Conservation (phyloP, 1,140 invertebrate genomes). For the Lepeophtheirus salmonis region DNA sequence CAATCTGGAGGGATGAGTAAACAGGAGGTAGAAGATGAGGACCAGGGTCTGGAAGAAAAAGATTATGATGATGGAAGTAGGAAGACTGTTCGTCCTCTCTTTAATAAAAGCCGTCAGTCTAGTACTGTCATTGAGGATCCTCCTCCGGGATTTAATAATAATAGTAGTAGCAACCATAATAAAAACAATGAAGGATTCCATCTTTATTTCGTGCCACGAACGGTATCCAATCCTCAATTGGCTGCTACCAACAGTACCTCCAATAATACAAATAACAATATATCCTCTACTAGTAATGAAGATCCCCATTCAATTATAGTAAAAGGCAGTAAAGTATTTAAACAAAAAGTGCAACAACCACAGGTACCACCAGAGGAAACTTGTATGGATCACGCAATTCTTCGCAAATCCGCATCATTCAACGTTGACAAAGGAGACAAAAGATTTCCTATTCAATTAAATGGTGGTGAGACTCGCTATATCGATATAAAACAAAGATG, state of each 20-base stretch:
- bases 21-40: background rate
- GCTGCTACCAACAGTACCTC: background rate
- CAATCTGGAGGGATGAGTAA: background rate
- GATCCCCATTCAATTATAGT: background rate
- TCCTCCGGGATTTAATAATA: slow-evolving; percentile 7
- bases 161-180: too few species aligned
- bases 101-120: too few species aligned
- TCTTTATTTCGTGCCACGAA: background rate
- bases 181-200: too few species aligned
- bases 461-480: background rate
- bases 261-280: background rate
- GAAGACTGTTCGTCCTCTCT: background rate
- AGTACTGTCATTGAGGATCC: background rate
- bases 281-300: background rate
- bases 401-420: background rate
- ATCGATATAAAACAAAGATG: background rate
- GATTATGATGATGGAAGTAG: slow-evolving; percentile 5
- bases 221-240: background rate
- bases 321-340: too few species aligned
- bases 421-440: background rate
- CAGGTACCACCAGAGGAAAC: too few species aligned
- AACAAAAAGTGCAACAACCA: background rate
- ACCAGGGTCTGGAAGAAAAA: background rate
- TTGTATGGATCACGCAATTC: too few species aligned
- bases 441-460: background rate